phyloP scores from a whole-genome alignment of 1,140 invertebrate species.

The Muscidifurax raptorellus region DNA sequence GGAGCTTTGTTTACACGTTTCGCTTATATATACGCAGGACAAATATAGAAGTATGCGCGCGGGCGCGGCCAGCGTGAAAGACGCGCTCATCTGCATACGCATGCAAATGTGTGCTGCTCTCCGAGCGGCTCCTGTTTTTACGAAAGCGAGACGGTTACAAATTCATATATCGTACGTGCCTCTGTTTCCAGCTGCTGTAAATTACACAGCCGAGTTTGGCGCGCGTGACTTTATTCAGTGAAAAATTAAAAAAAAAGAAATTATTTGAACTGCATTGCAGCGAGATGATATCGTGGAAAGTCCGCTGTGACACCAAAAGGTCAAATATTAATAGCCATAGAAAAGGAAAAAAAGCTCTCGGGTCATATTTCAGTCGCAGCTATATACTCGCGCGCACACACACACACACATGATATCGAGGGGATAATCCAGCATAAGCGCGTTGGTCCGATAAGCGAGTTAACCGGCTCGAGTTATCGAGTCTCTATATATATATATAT shows the following conservation, averaged over 20 bases:
- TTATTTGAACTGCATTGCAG: too few relatives aligned
- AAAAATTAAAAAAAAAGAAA: too few relatives aligned
- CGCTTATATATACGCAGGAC: too few relatives aligned
- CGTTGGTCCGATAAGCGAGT: constrained; percentile 37
- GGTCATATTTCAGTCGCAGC: neutral
- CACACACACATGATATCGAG: too few relatives aligned
- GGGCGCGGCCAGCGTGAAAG: neutral
- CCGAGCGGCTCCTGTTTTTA: neutral
- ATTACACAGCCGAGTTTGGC: neutral
- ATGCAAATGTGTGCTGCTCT: neutral
- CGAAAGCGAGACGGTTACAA: neutral
- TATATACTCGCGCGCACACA: neutral
- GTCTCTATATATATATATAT: neutral
- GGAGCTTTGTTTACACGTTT: too few relatives aligned
- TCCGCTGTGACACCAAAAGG: too few relatives aligned
- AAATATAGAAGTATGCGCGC: too few relatives aligned
- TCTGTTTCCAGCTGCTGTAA: neutral
- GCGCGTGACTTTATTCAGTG: too few relatives aligned
- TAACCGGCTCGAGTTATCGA: constrained; percentile 34
- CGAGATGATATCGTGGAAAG: too few relatives aligned
- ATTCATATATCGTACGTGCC: neutral
- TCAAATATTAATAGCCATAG: neutral
- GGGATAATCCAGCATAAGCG: constrained; percentile 1
- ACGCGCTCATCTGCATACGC: neutral
- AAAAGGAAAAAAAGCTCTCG: neutral